These are phyloP conservation scores for Sterna hirundo DNA, from an alignment of 2,113 vertebrate genomes.

Conservation along the genomic window DNA sequence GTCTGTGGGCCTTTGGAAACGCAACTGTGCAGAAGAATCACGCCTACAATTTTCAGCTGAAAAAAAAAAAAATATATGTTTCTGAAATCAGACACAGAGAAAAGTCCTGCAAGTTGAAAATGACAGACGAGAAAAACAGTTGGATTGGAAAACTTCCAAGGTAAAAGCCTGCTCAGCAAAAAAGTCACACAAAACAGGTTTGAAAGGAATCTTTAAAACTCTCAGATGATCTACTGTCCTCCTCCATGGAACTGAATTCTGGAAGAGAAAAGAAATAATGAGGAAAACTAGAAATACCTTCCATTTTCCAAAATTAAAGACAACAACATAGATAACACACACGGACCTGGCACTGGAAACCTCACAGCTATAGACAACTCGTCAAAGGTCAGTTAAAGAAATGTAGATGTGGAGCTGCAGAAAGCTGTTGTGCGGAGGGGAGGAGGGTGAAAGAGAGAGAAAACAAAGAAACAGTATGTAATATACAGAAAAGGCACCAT, in stretches of 20 bases:
- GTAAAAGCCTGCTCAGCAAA: neutral
- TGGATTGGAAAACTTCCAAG: neutral
- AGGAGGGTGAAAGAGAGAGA: too few species aligned
- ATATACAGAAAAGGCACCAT: neutral
- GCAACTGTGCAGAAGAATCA: neutral
- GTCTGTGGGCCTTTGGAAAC: neutral
- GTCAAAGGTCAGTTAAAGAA: neutral
- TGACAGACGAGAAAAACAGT: neutral
- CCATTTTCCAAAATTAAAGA: neutral
- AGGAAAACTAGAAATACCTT: neutral
- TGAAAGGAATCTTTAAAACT: neutral
- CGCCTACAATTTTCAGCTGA: neutral
- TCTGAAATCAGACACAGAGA: neutral
- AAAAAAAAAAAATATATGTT: neutral
- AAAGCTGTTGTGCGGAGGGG: too few species aligned
- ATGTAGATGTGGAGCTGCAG: neutral
- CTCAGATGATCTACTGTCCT: neutral
- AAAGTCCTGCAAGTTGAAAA: neutral
- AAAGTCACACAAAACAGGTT: neutral
- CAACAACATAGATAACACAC: neutral
- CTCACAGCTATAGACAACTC: too few species aligned
- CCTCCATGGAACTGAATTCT: neutral
- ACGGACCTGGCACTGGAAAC: neutral
- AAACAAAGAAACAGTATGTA: neutral
- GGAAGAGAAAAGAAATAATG: neutral